Percentiles rank a stretch among this genome's conserved stretches.
These are phyloP conservation scores for Pica pica DNA, from an alignment of 2,113 vertebrate genomes.

Conservation along the genomic window DNA sequence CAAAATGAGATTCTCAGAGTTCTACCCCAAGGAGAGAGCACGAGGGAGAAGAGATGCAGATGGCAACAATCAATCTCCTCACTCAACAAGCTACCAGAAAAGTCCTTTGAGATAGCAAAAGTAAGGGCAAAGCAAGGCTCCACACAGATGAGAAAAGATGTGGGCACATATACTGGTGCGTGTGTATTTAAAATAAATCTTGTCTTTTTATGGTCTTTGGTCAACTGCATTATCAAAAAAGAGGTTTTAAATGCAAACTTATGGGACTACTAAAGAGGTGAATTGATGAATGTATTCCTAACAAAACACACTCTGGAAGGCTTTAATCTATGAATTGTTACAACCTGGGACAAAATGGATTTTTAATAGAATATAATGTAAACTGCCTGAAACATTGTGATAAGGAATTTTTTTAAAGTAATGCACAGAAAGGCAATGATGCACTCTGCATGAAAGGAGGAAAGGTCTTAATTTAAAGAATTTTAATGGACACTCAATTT, in stretches of 20 bases:
- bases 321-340: slow-evolving; percentile 66
- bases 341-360: slow-evolving; percentile 66
- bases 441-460: slow-evolving; percentile 23
- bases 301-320: slow-evolving; percentile 49
- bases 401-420: slow-evolving; percentile 53
- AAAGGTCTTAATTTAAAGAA: slow-evolving; percentile 66
- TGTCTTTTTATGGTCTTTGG: slow-evolving; percentile 19
- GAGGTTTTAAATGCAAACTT: slow-evolving; percentile 56
- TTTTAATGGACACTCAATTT: slow-evolving; percentile 59
- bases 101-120: background rate
- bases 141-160: background rate
- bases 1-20: background rate
- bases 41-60: background rate
- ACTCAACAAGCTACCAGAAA: background rate
- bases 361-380: slow-evolving; percentile 69
- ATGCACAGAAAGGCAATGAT: slow-evolving; percentile 29
- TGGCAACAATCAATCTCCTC: background rate
- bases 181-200: slow-evolving; percentile 3
- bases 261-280: slow-evolving; percentile 42
- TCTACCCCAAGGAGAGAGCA: background rate
- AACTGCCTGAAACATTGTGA: slow-evolving; percentile 69
- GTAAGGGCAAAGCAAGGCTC: background rate
- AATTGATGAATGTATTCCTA: slow-evolving; percentile 63
- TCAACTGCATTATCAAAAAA: slow-evolving; percentile 49
- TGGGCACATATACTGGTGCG: background rate